Percentiles rank a stretch among this genome's conserved stretches.
phyloP scores from a whole-genome alignment of 1,140 invertebrate genomes.

The Cyrtorhinus lividipennis region DNA sequence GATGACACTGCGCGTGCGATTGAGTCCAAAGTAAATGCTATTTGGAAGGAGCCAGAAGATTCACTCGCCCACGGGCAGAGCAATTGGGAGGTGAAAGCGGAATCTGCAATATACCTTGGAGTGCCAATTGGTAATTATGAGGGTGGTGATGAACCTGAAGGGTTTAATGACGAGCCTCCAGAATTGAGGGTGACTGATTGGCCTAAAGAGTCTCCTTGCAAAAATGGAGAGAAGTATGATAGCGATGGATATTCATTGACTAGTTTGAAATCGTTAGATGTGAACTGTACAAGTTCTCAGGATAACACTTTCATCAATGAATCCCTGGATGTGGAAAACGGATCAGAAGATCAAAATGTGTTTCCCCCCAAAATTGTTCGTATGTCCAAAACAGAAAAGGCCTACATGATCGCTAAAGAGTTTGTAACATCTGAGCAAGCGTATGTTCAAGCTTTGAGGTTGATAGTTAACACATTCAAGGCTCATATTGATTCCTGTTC shows the following conservation, averaged over 20 bases:
- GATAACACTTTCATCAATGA: background rate
- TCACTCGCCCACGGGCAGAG: no score
- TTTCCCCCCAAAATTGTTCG: no score
- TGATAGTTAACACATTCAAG: slow-evolving; percentile 53
- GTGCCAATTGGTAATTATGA: no score
- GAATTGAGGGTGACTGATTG: no score
- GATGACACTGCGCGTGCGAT: background rate
- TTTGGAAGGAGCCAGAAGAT: no score
- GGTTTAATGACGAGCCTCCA: no score
- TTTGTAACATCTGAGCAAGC: slow-evolving; percentile 51
- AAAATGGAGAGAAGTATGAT: background rate
- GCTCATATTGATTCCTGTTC: slow-evolving; percentile 35
- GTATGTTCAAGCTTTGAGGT: slow-evolving; percentile 50
- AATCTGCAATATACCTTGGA: no score
- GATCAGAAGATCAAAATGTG: no score
- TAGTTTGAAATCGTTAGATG: background rate
- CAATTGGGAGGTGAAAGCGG: no score
- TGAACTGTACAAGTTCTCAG: background rate
- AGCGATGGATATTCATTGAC: background rate
- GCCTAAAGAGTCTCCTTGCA: background rate
- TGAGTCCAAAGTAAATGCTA: background rate
- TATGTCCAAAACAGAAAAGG: slow-evolving; percentile 31
- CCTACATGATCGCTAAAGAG: slow-evolving; percentile 46
- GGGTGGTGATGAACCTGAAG: no score
- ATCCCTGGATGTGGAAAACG: background rate